Evolutionary conservation across 1,140 invertebrate genomes (phyloP), one percentile per base, ranked within the genome.

Genomic region (Drosophila teissieri): DNA sequence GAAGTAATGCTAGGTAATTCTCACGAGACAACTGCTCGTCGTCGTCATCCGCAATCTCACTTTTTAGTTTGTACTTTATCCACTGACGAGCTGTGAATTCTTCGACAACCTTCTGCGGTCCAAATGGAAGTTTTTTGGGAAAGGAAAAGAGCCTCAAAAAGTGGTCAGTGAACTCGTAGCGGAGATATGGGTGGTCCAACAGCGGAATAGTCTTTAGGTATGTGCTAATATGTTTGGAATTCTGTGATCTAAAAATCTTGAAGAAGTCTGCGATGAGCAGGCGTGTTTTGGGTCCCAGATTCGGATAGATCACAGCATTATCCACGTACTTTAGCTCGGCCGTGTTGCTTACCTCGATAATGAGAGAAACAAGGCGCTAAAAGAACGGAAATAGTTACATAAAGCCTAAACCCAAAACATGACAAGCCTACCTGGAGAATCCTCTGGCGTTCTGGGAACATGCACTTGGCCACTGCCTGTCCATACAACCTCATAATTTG

Each of bases 71-170:
- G 17, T 88, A 88, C 12, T 46, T 83, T 0, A 77, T 11, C 84
- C 84, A 88, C 10, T 79, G 80, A 7, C 75, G 61, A 0, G 31
- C 2, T 5, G n/a, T 67, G 8, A 89, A 76, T 8, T 89, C 83
- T 12, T 80, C 73, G 39, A 62, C 69, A 3, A 89, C 49, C 36
- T 88, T 88, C 5, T 58, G 51, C 4, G 80, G 80, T 0, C 65
- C 60, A 27, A 89, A 89, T 0, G 27, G 17, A 4, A 44, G 1
- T 2, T 56, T 55, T 22, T 61, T 69, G 7, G 79, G 60, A 8
- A 60, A 89, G 53, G 80, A 77, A 36, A 88, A 88, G 0, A 88
- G 24, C n/a, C 76, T 58, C n/a, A 88, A 67, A n/a, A 88, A 88
- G 34, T 73, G 63, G 55, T 88, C 58, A 1, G 80, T 75, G 36